phyloP scores from a whole-genome alignment of 2,113 vertebrate species.

The Peromyscus maniculatus region DNA sequence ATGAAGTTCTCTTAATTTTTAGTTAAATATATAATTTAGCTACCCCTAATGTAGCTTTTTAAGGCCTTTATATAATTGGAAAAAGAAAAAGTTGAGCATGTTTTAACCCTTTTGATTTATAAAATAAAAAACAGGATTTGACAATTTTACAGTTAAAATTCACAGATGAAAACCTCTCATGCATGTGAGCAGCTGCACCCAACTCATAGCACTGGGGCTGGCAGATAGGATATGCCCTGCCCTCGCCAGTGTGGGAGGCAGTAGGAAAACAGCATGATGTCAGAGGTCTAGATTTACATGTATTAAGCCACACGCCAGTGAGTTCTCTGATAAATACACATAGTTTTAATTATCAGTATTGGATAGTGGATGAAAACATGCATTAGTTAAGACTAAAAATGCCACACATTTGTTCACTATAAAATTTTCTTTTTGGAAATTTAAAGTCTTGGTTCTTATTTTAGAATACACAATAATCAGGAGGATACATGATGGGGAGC shows the following conservation, averaged over 20 bases:
- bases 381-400: constrained; percentile 86
- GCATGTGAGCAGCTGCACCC: constrained; percentile 85
- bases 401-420: constrained; percentile 84
- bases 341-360: constrained; percentile 84
- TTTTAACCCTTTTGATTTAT: constrained; percentile 89
- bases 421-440: constrained; percentile 83
- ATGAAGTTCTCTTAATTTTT: constrained; percentile 83
- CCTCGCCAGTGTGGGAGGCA: constrained; percentile 85
- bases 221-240: constrained; percentile 80
- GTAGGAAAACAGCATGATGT: constrained; percentile 76
- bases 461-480: constrained; percentile 96
- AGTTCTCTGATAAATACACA: constrained; percentile 89
- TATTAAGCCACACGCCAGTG: constrained; percentile 85
- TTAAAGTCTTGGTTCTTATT: constrained; percentile 73
- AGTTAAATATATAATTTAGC: constrained; percentile 89
- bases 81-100: constrained; percentile 85
- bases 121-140: constrained; percentile 88
- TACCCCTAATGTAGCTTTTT: constrained; percentile 88
- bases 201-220: constrained; percentile 79
- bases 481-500: constrained; percentile 97
- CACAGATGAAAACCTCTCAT: constrained; percentile 83
- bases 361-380: constrained; percentile 88
- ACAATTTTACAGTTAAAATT: constrained; percentile 87
- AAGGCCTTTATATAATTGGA: constrained; percentile 90
- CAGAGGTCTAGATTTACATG: constrained; percentile 83